Conservation (phyloP, 2,888 invertebrate genomes). For the Lottia scabra region DNA sequence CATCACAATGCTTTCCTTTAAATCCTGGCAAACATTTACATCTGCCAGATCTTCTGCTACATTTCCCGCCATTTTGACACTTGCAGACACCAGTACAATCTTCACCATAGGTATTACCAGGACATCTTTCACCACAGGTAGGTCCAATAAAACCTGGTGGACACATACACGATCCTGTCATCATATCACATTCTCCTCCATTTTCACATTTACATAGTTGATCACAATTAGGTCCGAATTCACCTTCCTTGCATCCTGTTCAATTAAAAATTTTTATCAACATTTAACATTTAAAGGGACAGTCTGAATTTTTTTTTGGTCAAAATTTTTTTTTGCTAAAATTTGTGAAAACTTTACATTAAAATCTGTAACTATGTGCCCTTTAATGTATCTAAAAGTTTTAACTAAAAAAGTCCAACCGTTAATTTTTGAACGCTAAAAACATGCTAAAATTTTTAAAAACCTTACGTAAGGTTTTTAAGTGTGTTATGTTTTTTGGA, state of each 20-base stretch:
- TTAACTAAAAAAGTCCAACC: no score
- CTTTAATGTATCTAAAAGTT: no score
- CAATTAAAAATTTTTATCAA: no score
- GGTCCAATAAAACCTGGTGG: conserved; percentile 60
- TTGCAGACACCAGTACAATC: conserved; percentile 60
- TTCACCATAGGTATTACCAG: conserved; percentile 56
- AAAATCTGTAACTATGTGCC: no score
- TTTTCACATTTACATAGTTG: conserved; percentile 68
- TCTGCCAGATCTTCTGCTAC: conserved; percentile 76
- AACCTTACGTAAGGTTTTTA: no score
- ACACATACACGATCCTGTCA: conserved; percentile 62
- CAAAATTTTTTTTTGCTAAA: no score
- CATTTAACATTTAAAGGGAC: no score
- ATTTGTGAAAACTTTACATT: no score
- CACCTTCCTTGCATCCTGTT: conserved; percentile 57
- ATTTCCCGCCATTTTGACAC: conserved; percentile 60
- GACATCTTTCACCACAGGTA: conserved; percentile 55
- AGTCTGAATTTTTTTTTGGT: no score
- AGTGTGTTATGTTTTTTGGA: no score
- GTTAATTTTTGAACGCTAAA: no score
- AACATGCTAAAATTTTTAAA: no score
- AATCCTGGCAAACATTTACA: conserved; percentile 75
- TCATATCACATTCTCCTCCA: conserved; percentile 57
- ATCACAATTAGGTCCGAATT: conserved; percentile 62
- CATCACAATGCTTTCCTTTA: conserved; percentile 66